These are phyloP conservation scores for Raphicerus campestris DNA, from an alignment of 2,113 vertebrate genomes.

Conservation along the genomic window DNA sequence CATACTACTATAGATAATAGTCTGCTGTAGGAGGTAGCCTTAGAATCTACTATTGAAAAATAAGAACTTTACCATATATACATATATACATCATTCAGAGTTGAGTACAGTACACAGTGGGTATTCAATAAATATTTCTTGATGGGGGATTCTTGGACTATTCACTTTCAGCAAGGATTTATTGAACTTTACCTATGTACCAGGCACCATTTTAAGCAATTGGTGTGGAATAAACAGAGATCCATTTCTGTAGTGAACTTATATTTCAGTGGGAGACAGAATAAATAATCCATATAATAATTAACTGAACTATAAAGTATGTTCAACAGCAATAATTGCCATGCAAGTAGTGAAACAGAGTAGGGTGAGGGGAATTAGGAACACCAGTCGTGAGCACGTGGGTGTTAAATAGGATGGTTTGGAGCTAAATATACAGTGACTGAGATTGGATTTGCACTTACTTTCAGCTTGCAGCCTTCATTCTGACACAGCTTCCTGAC, in stretches of 20 bases:
- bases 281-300: not conserved
- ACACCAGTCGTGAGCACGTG: fast-evolving
- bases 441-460: conserved; percentile 75
- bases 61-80: not conserved
- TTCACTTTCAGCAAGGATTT: not conserved
- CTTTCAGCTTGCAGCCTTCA: conserved; percentile 89
- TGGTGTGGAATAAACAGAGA: not conserved
- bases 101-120: not conserved
- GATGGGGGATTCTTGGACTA: not conserved
- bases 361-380: too few relatives aligned
- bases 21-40: not conserved
- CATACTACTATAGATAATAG: not conserved
- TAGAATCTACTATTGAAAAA: not conserved
- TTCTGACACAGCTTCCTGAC: conserved; percentile 91
- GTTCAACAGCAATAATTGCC: not conserved
- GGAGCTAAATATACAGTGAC: not conserved
- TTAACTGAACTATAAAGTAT: not conserved
- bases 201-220: not conserved
- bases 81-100: not conserved
- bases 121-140: not conserved
- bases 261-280: not conserved
- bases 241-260: not conserved
- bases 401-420: too few relatives aligned
- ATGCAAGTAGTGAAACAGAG: not conserved
- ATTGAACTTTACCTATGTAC: not conserved